Conservation (phyloP, 2,797 vertebrate species). For the Tragelaphus eurycerus region DNA sequence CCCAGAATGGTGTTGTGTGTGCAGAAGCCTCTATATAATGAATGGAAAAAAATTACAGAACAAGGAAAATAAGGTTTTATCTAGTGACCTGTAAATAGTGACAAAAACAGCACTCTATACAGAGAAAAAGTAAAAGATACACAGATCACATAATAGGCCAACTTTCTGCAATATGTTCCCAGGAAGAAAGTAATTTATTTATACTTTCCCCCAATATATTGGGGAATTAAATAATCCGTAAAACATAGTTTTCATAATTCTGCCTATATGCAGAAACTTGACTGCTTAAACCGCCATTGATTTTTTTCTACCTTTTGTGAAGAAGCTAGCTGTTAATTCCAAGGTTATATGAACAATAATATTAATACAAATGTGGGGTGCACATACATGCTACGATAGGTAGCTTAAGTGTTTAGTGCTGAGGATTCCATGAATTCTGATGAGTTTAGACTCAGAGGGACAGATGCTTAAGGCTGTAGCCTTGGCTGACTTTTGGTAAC, state of each 20-base stretch:
- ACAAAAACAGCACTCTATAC: not conserved
- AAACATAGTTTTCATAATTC: not conserved
- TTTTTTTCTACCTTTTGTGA: not conserved
- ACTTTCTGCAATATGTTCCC: not conserved
- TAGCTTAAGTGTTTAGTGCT: not conserved
- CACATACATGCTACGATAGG: not conserved
- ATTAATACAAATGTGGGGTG: not conserved
- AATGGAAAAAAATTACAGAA: not conserved
- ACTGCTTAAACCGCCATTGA: not conserved
- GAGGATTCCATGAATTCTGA: not conserved
- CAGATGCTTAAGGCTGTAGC: not conserved
- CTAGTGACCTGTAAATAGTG: not conserved
- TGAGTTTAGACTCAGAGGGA: not conserved
- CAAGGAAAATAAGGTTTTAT: not conserved
- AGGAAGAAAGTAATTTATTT: not conserved
- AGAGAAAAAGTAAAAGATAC: slow-evolving; percentile 2
- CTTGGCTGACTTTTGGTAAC: not conserved
- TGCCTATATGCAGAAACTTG: not conserved
- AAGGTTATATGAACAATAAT: not conserved
- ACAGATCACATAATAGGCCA: not conserved
- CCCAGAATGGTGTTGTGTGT: not conserved
- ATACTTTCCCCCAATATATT: not conserved
- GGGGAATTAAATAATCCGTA: not conserved
- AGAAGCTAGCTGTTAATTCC: not conserved
- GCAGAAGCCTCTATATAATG: not conserved